phyloP scores from a whole-genome alignment of 2,888 invertebrate species.

The Ceraclea dissimilis region DNA sequence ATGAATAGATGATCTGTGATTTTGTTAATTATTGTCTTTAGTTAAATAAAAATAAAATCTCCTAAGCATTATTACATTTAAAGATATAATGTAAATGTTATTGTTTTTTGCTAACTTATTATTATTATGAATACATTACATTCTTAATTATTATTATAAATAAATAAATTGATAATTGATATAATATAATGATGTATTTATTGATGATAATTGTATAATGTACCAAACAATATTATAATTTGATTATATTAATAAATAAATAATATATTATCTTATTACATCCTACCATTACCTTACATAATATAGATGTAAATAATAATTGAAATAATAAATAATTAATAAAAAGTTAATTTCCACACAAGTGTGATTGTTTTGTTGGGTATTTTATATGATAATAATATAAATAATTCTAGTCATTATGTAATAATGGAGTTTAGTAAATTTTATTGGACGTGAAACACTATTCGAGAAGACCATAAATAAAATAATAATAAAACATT shows the following conservation, averaged over 20 bases:
- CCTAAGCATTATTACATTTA: not conserved
- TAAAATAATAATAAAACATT: not conserved
- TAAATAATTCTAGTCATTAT: constrained; percentile 13
- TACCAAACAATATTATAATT: not conserved
- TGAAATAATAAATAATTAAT: constrained; percentile 10
- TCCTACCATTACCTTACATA: not conserved
- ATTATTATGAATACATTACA: not conserved
- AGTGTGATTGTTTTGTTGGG: constrained; percentile 20
- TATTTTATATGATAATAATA: constrained; percentile 11
- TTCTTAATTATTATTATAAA: not conserved
- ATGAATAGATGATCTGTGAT: not conserved
- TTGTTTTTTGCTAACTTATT: not conserved
- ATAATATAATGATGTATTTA: not conserved
- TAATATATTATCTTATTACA: not conserved
- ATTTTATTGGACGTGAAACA: constrained; percentile 17
- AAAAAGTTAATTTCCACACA: constrained; percentile 7
- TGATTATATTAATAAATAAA: too few species aligned
- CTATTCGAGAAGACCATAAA: not conserved
- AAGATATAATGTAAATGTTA: not conserved
- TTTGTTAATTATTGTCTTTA: not conserved
- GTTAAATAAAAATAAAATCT: not conserved
- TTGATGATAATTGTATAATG: not conserved
- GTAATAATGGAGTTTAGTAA: constrained; percentile 14
- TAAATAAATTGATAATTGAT: not conserved
- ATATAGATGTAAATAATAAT: constrained; percentile 7